Evolutionary conservation across 1,140 invertebrate species (phyloP).

Genomic region (Drosophila murphyi): DNA sequence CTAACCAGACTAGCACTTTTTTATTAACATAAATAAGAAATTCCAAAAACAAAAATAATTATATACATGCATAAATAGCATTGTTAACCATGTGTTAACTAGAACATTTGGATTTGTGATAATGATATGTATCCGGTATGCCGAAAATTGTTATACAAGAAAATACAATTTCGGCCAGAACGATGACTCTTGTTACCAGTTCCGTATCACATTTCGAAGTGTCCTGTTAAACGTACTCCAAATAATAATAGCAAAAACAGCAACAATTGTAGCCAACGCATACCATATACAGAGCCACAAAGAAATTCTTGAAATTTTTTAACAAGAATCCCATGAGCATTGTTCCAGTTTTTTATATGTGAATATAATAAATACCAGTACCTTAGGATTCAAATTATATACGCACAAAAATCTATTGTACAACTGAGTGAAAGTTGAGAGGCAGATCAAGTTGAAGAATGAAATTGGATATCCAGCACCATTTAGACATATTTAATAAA

Average conservation of each 20-base stretch:
- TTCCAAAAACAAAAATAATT: conserved; percentile 11
- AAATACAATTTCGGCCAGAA: not conserved
- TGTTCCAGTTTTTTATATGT: conserved; percentile 69
- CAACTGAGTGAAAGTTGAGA: conserved; percentile 31
- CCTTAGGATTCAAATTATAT: conserved; percentile 65
- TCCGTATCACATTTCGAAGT: conserved; percentile 5
- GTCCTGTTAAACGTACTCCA: conserved; percentile 37
- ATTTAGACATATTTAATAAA: conserved; percentile 26
- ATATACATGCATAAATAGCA: conserved; percentile 26
- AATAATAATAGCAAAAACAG: conserved; percentile 43
- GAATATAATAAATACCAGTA: conserved; percentile 50
- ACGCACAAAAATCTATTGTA: conserved; percentile 75
- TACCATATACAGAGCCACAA: conserved; percentile 32
- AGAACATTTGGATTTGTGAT: conserved; percentile 8
- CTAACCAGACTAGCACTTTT: conserved; percentile 68
- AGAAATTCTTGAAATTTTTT: conserved; percentile 61
- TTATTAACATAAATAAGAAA: conserved; percentile 60
- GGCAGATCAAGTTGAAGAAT: conserved; percentile 17
- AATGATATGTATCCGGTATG: too few species aligned
- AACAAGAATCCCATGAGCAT: conserved; percentile 60
- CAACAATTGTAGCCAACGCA: conserved; percentile 56
- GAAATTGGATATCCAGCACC: conserved; percentile 13
- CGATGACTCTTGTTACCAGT: not conserved
- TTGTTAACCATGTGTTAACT: conserved; percentile 26
- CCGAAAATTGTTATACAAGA: too few species aligned